Evolutionary conservation across 2,888 invertebrate species (phyloP), one percentile per base, ranked within the genome.

Genomic region (Lasioglossum figueresi): DNA sequence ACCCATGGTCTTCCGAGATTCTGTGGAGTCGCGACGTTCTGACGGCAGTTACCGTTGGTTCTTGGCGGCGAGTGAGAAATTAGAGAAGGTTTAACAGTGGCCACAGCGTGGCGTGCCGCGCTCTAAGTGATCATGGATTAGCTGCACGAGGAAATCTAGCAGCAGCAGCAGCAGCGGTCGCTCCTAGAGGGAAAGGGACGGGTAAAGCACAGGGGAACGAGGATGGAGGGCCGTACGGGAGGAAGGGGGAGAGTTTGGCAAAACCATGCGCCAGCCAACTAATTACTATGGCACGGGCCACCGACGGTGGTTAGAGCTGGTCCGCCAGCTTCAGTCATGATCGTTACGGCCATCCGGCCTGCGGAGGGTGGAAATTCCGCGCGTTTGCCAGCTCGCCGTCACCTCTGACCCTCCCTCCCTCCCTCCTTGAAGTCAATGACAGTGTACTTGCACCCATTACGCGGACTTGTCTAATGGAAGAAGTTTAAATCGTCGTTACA

Each of bases 81-180:
- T 92, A 91, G 91, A 88, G 90, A 79, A 90, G 93, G 90, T 92
- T 93, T 92, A 92, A 92, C 91, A 88, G 91, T 92, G 91, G 93
- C 93, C 93, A 92, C 91, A 92, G 84, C 90, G 93, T 82, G 92
- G 93, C 91, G 83, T 85, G 79, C 90, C 89, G 82, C 87, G 87
- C 86, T 91, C 88, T 91, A 91, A 93, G 91, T 90, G 92, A 93
- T 93, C 93, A 90, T 91, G 93, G 92, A 93, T 93, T 93, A 93
- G 92, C 91, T 90, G 88, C 83, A 88, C 85, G 89, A 88, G 89
- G 88, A 89, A 85, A 83, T 79, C 70, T 76, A 77, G 80, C 79
- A 76, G 66, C 40, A 40, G 68, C 45, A 45, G 45, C 45, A 43
- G 43, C 37, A 37, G 70, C 37, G 70, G 70, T 70, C 12, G 70